Evolutionary conservation across 37 sponge, comb jelly and placozoan genomes (phyloP).

Genomic region (Cliona cf. orientalis): DNA sequence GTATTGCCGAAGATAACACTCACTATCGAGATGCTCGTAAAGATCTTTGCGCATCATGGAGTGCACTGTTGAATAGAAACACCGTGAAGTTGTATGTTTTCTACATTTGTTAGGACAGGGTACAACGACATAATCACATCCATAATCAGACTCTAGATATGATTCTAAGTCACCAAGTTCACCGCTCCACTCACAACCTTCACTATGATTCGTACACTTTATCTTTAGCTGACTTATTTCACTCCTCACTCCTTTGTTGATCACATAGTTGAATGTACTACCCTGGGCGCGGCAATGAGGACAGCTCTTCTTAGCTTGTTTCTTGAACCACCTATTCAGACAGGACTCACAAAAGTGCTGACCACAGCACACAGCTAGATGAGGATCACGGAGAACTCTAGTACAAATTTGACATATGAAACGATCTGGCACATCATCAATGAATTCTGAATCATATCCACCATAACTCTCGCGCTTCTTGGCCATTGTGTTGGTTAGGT

Average conservation of each 20-base stretch:
- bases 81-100: no score
- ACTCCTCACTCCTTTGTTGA: not conserved
- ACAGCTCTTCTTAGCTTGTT: not conserved
- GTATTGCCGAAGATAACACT: slow-evolving; percentile 2
- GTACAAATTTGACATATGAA: not conserved
- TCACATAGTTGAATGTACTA: not conserved
- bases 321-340: not conserved
- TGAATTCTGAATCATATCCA: slow-evolving; percentile 12
- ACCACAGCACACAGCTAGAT: slow-evolving; percentile 4
- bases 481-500: not conserved
- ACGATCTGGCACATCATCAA: not conserved
- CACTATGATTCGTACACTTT: not conserved
- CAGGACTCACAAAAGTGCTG: slow-evolving; percentile 28
- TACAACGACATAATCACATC: not conserved
- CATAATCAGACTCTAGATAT: slow-evolving; percentile 9
- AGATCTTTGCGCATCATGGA: slow-evolving; percentile 4
- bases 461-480: not conserved
- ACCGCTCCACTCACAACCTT: not conserved
- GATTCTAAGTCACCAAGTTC: not conserved
- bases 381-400: slow-evolving; percentile 7
- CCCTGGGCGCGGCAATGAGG: not conserved
- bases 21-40: not conserved
- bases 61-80: no score
- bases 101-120: slow-evolving; percentile 9
- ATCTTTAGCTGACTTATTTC: not conserved